phyloP scores from a whole-genome alignment of 1,140 invertebrate species.

The Subanguina moxae region DNA sequence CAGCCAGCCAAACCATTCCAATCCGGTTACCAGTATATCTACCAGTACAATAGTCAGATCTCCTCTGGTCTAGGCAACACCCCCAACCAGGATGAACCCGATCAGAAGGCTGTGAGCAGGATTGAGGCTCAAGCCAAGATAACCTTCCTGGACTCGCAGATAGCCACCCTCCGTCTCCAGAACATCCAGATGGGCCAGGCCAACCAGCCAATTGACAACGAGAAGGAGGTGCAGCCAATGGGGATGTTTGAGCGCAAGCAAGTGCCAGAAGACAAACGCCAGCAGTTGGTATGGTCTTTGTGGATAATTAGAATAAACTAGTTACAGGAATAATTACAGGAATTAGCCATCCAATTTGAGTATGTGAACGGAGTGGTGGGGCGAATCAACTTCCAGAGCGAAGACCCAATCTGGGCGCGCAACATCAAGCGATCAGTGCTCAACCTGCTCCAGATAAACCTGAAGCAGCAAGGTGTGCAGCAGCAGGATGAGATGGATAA shows the following conservation, averaged over 20 bases:
- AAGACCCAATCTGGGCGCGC: slow-evolving; percentile 32
- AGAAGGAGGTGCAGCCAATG: slow-evolving; percentile 22
- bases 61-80: slow-evolving; percentile 11
- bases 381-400: slow-evolving; percentile 22
- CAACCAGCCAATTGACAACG: slow-evolving; percentile 21
- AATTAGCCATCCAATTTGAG: slow-evolving; percentile 29
- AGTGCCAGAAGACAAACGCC: slow-evolving; percentile 20
- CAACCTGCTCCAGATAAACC: slow-evolving; percentile 36
- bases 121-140: slow-evolving; percentile 29
- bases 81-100: not conserved
- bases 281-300: slow-evolving; percentile 14
- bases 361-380: slow-evolving; percentile 32
- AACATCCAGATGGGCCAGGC: slow-evolving; percentile 28
- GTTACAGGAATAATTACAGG: too few species aligned
- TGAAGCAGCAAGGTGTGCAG: slow-evolving; percentile 24
- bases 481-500: slow-evolving; percentile 8
- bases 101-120: slow-evolving; percentile 32
- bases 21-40: slow-evolving; percentile 18
- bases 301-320: not conserved
- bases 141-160: slow-evolving; percentile 17
- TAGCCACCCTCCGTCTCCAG: slow-evolving; percentile 19
- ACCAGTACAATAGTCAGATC: slow-evolving; percentile 28
- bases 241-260: slow-evolving; percentile 16
- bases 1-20: slow-evolving; percentile 24
- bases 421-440: slow-evolving; percentile 37